Conservation (phyloP, 2,797 vertebrate genomes). For the Atherinosoma microstoma region DNA sequence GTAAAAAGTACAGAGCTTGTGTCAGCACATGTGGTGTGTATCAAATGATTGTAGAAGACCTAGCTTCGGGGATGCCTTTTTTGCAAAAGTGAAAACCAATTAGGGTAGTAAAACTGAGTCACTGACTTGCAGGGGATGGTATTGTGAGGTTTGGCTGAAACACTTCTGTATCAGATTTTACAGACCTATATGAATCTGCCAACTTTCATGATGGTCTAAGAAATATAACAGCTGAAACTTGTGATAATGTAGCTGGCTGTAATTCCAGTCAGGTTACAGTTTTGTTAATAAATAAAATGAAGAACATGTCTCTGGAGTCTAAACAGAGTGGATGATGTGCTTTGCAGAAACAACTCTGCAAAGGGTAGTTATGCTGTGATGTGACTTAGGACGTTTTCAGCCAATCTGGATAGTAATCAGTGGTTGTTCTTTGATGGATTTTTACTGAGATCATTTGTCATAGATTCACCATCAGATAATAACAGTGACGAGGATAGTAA, state of each 20-base stretch:
- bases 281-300: constrained; percentile 20
- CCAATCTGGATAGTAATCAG: not conserved
- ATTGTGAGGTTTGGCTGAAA: constrained; percentile 28
- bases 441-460: not conserved
- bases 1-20: constrained; percentile 54
- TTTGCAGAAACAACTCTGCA: constrained; percentile 21
- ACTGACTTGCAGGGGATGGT: constrained; percentile 22
- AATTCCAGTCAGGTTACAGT: constrained; percentile 4
- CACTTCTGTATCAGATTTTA: constrained; percentile 55
- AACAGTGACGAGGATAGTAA: not conserved
- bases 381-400: not conserved
- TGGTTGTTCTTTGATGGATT: not conserved
- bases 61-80: constrained; percentile 29
- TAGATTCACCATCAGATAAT: not conserved
- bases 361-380: not conserved
- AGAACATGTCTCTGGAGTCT: constrained; percentile 2
- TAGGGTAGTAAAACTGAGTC: constrained; percentile 41
- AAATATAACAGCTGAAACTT: constrained; percentile 25
- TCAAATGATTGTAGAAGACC: constrained; percentile 36
- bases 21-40: constrained; percentile 47
- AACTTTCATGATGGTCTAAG: constrained; percentile 31
- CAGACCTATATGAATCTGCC: constrained; percentile 15
- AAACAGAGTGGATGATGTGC: not conserved
- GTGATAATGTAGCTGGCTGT: constrained; percentile 9
- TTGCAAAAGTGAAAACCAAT: constrained; percentile 48